Conservation (phyloP, 2,113 vertebrate genomes). For the Motacilla tschutschensis region DNA sequence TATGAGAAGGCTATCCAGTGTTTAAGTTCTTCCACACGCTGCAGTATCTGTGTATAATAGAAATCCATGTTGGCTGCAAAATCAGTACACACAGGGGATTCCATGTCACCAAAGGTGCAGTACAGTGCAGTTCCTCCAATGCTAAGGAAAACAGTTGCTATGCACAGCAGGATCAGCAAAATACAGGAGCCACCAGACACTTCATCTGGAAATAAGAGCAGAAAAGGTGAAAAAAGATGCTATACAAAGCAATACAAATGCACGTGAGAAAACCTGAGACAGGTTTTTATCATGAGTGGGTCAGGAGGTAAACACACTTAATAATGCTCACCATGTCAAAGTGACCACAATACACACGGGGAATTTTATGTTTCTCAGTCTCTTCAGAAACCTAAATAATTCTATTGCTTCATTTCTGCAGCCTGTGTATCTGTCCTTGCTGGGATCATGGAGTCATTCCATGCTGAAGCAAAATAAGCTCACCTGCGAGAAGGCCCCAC, state of each 20-base stretch:
- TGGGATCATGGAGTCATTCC: neutral
- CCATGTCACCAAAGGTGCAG: conserved; percentile 86
- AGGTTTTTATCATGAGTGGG: neutral
- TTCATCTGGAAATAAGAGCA: conserved; percentile 80
- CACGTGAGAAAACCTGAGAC: neutral
- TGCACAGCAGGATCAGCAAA: conserved; percentile 87
- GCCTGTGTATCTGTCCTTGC: neutral
- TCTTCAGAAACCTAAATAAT: neutral
- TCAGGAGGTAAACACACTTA: neutral
- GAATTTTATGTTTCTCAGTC: neutral
- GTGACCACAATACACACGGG: neutral
- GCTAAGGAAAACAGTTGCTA: conserved; percentile 91
- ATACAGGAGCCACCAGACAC: conserved; percentile 87
- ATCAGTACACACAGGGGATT: conserved; percentile 89
- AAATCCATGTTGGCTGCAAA: conserved; percentile 90
- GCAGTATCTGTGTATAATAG: conserved; percentile 78
- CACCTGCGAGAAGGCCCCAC: neutral
- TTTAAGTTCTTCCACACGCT: conserved; percentile 78
- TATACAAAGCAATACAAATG: neutral
- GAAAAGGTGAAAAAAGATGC: neutral
- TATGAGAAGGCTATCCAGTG: conserved; percentile 86
- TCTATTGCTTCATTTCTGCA: neutral
- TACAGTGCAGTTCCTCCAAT: conserved; percentile 91
- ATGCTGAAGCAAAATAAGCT: neutral
- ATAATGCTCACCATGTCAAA: neutral